A percentile compares a stretch with the other conserved stretches of the same genome.
Evolutionary conservation across 2,888 invertebrate species (phyloP).

Genomic region (Meloe dianella): DNA sequence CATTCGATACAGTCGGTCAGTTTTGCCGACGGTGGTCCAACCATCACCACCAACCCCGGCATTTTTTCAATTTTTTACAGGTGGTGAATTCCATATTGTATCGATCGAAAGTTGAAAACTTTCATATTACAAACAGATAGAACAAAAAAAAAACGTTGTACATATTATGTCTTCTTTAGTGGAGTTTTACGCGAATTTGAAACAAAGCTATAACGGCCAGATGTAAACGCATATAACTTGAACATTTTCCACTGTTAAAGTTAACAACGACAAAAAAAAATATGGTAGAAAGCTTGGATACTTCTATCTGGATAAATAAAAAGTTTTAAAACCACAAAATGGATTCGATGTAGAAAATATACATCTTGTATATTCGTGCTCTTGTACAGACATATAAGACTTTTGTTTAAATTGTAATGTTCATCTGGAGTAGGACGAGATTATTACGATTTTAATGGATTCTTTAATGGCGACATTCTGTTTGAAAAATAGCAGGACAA

Average conservation of each 20-base stretch:
- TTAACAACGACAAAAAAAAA: neutral
- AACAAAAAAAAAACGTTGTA: neutral
- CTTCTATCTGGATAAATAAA: neutral
- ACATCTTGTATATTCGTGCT: neutral
- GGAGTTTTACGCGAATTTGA: conserved; percentile 5
- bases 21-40: conserved; percentile 19
- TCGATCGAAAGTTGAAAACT: neutral
- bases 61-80: conserved; percentile 7
- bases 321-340: conserved; percentile 5
- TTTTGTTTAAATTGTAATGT: neutral
- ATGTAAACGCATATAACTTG: conserved; percentile 1
- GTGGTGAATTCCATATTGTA: conserved; percentile 3
- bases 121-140: neutral
- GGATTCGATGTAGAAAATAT: neutral
- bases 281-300: neutral
- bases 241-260: neutral
- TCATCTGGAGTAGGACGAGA: too few species aligned
- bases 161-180: neutral
- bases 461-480: neutral
- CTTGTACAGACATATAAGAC: neutral
- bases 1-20: conserved; percentile 33
- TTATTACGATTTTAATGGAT: neutral
- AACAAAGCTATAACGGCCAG: conserved; percentile 2
- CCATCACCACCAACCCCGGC: neutral
- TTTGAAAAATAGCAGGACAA: neutral